Evolutionary conservation across 2,113 vertebrate species (phyloP).

Genomic region (Sciurus niger): DNA sequence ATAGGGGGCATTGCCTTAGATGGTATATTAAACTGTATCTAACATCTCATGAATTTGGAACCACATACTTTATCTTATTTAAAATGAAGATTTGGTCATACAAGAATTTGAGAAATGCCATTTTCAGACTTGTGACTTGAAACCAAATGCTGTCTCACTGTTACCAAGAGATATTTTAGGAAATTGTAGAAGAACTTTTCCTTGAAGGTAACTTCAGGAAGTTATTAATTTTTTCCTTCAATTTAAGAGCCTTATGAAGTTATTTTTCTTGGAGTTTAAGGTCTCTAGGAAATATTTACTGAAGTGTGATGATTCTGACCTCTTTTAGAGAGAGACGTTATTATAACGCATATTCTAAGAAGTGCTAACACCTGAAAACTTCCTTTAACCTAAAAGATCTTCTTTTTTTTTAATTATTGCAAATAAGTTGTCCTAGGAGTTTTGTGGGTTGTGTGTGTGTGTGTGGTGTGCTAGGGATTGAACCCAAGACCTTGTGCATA

Average conservation of each 20-base stretch:
- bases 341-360: neutral
- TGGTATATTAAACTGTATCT: neutral
- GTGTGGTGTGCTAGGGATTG: too few relatives aligned
- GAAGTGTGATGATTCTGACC: neutral
- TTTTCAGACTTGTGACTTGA: neutral
- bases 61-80: constrained; percentile 2
- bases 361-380: neutral
- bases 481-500: too few relatives aligned
- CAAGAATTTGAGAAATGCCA: neutral
- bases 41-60: neutral
- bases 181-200: neutral
- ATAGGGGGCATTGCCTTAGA: neutral
- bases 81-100: constrained; percentile 27
- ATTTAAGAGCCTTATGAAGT: neutral
- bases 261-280: neutral
- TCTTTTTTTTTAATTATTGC: neutral
- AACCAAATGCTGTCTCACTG: neutral
- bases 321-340: neutral
- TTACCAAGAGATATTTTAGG: neutral
- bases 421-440: neutral
- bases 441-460: neutral
- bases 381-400: neutral
- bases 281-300: neutral
- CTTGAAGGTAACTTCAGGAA: constrained; percentile 12
- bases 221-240: neutral